These are phyloP conservation scores for Ecdyonurus torrentis DNA, from an alignment of 2,888 invertebrate genomes.

Conservation along the genomic window DNA sequence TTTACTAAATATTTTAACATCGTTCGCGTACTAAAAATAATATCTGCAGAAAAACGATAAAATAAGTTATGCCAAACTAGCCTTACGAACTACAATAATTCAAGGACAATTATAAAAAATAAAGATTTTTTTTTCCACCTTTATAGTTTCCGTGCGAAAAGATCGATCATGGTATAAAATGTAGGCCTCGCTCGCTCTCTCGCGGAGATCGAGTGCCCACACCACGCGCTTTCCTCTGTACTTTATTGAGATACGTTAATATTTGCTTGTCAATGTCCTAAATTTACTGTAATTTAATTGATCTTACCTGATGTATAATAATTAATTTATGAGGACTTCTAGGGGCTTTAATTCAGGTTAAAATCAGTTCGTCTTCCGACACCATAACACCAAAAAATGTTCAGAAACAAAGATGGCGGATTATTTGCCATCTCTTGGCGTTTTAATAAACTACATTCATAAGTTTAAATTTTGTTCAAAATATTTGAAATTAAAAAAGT, in stretches of 20 bases:
- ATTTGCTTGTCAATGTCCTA: not conserved
- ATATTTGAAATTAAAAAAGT: too few species aligned
- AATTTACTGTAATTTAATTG: too few species aligned
- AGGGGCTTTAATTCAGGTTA: not conserved
- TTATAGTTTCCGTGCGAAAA: not conserved
- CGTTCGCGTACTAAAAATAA: too few species aligned
- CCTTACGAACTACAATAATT: not conserved
- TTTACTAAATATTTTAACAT: too few species aligned
- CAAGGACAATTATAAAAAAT: not conserved
- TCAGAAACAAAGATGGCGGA: constrained; percentile 14
- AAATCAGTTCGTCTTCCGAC: constrained; percentile 8
- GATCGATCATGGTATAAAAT: not conserved
- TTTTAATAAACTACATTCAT: constrained; percentile 10
- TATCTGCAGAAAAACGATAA: too few species aligned
- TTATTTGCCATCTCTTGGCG: constrained; percentile 13
- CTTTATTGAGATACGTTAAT: not conserved
- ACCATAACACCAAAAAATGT: constrained; percentile 12
- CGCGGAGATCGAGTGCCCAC: not conserved
- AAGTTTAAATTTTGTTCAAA: too few species aligned
- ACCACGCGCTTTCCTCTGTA: not conserved
- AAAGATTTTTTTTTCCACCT: not conserved
- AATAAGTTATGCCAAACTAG: too few species aligned
- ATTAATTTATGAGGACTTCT: constrained; percentile 4
- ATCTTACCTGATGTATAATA: too few species aligned
- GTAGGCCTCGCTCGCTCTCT: too few species aligned